These are phyloP conservation scores for Eidolon helvum DNA, from an alignment of 2,113 vertebrate genomes.

Conservation along the genomic window DNA sequence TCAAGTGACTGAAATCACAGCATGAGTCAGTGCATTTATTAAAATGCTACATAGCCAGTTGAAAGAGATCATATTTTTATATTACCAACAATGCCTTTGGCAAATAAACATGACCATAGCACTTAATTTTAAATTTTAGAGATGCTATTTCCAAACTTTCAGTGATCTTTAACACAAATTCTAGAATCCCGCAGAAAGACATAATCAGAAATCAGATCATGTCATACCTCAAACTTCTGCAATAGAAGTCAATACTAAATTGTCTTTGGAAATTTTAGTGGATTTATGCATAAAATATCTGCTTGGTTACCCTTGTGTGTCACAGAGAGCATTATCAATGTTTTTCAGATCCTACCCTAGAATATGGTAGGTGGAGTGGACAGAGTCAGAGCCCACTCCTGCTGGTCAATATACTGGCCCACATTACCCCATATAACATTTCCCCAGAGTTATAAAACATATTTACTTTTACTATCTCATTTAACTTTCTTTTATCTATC, in stretches of 20 bases:
- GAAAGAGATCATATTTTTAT: constrained; percentile 48
- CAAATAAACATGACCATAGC: constrained; percentile 45
- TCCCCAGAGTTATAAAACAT: neutral
- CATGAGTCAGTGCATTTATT: constrained; percentile 38
- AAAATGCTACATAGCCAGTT: neutral
- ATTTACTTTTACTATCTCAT: neutral
- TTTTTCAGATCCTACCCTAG: neutral
- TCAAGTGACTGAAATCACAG: constrained; percentile 49
- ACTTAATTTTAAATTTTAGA: constrained; percentile 47
- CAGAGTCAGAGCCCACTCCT: neutral
- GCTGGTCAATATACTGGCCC: neutral
- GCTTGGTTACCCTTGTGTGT: neutral
- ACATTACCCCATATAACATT: neutral
- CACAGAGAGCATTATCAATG: neutral
- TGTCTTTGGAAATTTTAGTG: neutral
- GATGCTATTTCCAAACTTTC: constrained; percentile 16
- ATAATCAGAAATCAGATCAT: neutral
- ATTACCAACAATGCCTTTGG: neutral
- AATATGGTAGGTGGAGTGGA: neutral
- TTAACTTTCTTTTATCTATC: neutral
- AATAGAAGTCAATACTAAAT: neutral
- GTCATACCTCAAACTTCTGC: neutral
- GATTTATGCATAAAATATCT: neutral
- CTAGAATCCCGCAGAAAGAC: neutral
- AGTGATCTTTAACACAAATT: constrained; percentile 44